A percentile compares a stretch with the other conserved stretches of the same genome.
Evolutionary conservation across 1,140 invertebrate species (phyloP).

Genomic region (Odontomachus brunneus): DNA sequence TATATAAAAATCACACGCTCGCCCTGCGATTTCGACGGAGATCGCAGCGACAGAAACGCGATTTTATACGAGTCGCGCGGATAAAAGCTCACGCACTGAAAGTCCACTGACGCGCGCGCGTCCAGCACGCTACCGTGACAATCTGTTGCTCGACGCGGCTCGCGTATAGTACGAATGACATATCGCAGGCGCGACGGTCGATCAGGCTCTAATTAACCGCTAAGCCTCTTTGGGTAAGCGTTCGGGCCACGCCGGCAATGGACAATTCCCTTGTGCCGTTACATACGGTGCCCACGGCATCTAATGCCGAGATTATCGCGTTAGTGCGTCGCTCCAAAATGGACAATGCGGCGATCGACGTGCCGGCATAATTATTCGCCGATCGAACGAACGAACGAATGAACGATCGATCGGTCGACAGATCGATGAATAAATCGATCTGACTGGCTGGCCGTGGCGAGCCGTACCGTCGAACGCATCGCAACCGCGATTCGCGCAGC

Average conservation of each 20-base stretch:
- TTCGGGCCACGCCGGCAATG: conserved; percentile 36
- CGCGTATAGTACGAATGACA: conserved; percentile 37
- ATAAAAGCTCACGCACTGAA: background rate
- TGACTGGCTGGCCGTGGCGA: conserved; percentile 24
- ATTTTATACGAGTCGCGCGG: background rate
- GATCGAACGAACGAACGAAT: conserved; percentile 15
- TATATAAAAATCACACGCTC: too few species aligned
- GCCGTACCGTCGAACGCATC: background rate
- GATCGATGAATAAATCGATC: conserved; percentile 32
- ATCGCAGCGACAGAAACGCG: background rate
- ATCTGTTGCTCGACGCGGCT: conserved; percentile 43
- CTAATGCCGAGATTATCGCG: conserved; percentile 51
- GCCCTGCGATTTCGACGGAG: too few species aligned
- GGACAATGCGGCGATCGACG: conserved; percentile 51
- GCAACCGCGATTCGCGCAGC: too few species aligned
- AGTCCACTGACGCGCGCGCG: background rate
- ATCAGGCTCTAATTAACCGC: conserved; percentile 69
- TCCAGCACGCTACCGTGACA: background rate
- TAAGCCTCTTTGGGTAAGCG: conserved; percentile 69
- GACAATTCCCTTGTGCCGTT: conserved; percentile 63
- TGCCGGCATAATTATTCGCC: conserved; percentile 37
- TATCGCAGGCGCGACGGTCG: conserved; percentile 55
- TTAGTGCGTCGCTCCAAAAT: conserved; percentile 40
- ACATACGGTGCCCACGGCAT: conserved; percentile 34
- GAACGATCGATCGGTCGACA: background rate